Conservation (phyloP, 92 coral and sea anemone species). For the Montipora capitata region DNA sequence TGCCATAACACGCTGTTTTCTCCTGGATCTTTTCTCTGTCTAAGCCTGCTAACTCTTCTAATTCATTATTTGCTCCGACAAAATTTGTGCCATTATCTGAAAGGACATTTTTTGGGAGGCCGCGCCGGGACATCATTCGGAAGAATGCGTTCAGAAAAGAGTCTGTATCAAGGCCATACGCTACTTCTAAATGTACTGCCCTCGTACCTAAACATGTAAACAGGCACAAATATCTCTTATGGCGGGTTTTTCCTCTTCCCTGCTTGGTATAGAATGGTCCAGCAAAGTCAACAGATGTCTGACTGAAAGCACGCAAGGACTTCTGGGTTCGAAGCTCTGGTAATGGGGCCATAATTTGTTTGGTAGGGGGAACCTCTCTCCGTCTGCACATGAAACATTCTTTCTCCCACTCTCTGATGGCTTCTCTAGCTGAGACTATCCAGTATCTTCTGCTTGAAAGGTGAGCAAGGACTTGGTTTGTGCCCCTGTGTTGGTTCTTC, state of each 20-base stretch:
- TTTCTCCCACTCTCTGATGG: slow-evolving; percentile 52
- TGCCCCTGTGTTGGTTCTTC: slow-evolving; percentile 40
- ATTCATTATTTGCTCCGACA: slow-evolving; percentile 56
- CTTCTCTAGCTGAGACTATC: slow-evolving; percentile 63
- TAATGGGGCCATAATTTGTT: slow-evolving; percentile 29
- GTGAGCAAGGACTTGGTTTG: slow-evolving; percentile 42
- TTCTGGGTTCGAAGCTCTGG: slow-evolving; percentile 44
- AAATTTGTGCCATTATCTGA: slow-evolving; percentile 70
- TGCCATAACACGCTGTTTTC: slow-evolving; percentile 34
- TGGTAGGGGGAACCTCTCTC: slow-evolving; percentile 16
- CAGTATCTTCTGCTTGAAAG: slow-evolving; percentile 27
- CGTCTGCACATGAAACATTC: slow-evolving; percentile 43
- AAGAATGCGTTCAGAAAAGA: slow-evolving; percentile 55
- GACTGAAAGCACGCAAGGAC: slow-evolving; percentile 47
- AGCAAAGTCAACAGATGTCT: slow-evolving; percentile 32
- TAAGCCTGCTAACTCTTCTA: slow-evolving; percentile 34
- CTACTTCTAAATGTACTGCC: slow-evolving; percentile 26
- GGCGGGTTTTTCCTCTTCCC: slow-evolving; percentile 39
- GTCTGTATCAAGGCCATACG: slow-evolving; percentile 22
- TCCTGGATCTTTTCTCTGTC: slow-evolving; percentile 55
- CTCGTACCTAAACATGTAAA: slow-evolving; percentile 33
- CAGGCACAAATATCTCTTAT: slow-evolving; percentile 18
- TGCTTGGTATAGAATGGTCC: slow-evolving; percentile 52
- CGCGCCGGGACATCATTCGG: slow-evolving; percentile 61
- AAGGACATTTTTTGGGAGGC: slow-evolving; percentile 38